A percentile compares a stretch with the other conserved stretches of the same genome.
These are phyloP conservation scores for Pangasius sanitwongsei DNA, from an alignment of 2,797 vertebrate genomes.

Conservation along the genomic window DNA sequence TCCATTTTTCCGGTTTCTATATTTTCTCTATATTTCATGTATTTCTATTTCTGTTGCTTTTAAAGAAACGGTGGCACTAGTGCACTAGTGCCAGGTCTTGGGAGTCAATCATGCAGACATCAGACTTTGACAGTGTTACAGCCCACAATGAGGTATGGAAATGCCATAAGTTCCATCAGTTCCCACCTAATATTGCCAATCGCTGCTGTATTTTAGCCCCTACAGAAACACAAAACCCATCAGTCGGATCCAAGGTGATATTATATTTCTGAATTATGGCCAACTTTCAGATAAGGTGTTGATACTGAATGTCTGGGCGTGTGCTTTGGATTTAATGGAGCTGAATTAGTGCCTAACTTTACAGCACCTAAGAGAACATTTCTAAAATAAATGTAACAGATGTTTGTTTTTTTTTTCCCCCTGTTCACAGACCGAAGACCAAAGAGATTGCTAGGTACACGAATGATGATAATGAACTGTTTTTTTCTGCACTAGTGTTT, in stretches of 20 bases:
- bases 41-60: slow-evolving; percentile 47
- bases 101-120: slow-evolving; percentile 65
- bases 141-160: slow-evolving; percentile 49
- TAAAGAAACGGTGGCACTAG: slow-evolving; percentile 66
- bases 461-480: slow-evolving; percentile 4
- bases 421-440: slow-evolving; percentile 21
- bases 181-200: background rate
- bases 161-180: background rate
- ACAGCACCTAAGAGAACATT: background rate
- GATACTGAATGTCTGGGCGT: background rate
- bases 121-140: slow-evolving; percentile 51
- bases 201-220: background rate
- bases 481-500: background rate
- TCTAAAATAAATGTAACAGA: background rate
- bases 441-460: slow-evolving; percentile 6
- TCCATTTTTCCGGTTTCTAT: too few species aligned
- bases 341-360: background rate
- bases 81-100: slow-evolving; percentile 60
- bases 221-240: background rate
- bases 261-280: background rate
- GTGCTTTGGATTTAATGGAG: background rate
- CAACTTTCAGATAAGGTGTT: background rate
- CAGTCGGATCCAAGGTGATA: background rate
- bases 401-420: background rate
- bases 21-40: background rate